Evolutionary conservation across 2,797 vertebrate genomes (phyloP).

Genomic region (Nothura maculosa): DNA sequence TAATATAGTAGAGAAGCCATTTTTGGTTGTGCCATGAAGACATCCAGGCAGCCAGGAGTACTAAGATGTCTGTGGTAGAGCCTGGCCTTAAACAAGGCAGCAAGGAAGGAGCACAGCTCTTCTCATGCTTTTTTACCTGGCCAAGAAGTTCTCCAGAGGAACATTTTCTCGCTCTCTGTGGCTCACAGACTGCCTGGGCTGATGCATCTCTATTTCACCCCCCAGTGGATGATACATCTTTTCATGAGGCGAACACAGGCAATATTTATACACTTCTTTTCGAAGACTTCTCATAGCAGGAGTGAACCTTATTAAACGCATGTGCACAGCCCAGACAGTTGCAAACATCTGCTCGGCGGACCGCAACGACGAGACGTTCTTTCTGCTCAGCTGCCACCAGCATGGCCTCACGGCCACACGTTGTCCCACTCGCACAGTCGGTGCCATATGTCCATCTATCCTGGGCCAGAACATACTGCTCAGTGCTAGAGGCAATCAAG

Average conservation of each 20-base stretch:
- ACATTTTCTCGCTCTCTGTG: background rate
- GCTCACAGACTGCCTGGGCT: background rate
- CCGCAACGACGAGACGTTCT: background rate
- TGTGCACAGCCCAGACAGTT: background rate
- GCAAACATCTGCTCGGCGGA: background rate
- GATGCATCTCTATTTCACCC: background rate
- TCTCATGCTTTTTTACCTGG: fast-evolving
- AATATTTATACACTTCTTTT: background rate
- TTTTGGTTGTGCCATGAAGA: background rate
- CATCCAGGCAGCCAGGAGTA: fast-evolving
- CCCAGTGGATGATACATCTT: background rate
- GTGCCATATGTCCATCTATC: fast-evolving
- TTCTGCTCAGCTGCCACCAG: background rate
- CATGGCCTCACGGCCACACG: fast-evolving
- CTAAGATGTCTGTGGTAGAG: background rate
- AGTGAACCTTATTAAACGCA: background rate
- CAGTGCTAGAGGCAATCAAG: fast-evolving
- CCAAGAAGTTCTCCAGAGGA: background rate
- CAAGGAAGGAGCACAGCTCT: background rate
- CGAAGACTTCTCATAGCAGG: background rate
- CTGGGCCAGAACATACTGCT: fast-evolving
- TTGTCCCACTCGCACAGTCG: fast-evolving
- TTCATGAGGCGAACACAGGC: background rate
- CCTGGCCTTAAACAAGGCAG: fast-evolving
- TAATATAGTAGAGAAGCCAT: background rate